Conservation (phyloP, 2,888 invertebrate species). For the Venusia cambrica region DNA sequence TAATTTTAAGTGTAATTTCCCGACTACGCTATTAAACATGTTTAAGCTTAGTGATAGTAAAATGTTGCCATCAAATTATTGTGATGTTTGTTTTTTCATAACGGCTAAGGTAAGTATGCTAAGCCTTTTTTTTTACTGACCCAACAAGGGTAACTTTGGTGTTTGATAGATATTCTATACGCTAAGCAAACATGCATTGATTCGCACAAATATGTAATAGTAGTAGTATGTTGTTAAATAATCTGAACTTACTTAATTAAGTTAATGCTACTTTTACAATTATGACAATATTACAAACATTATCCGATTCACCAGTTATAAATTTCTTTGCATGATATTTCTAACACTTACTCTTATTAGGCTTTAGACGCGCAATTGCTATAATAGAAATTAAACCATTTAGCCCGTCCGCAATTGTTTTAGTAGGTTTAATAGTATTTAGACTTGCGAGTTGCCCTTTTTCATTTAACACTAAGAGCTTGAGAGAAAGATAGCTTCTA, state of each 20-base stretch:
- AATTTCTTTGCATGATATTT: conserved; percentile 2
- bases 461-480: conserved; percentile 20
- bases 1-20: conserved; percentile 24
- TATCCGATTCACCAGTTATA: conserved; percentile 3
- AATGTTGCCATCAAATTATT: conserved; percentile 22
- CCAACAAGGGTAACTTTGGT: conserved; percentile 9
- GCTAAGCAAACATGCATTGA: conserved; percentile 23
- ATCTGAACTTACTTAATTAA: too few relatives aligned
- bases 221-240: conserved; percentile 10
- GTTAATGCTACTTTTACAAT: conserved; percentile 13
- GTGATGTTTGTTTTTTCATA: conserved; percentile 22
- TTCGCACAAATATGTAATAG: conserved; percentile 30
- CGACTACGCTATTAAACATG: conserved; percentile 7
- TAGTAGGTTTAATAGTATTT: conserved; percentile 4
- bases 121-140: conserved; percentile 10
- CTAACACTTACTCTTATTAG: not conserved
- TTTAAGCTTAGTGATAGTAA: conserved; percentile 21
- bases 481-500: conserved; percentile 12
- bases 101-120: too few relatives aligned
- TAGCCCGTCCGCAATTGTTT: conserved; percentile 25
- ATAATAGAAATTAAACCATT: conserved; percentile 4
- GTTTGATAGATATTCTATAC: conserved; percentile 12
- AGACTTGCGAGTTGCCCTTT: conserved; percentile 8
- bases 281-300: conserved; percentile 18
- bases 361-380: too few relatives aligned